Evolutionary conservation across 2,888 invertebrate genomes (phyloP).

Genomic region (Ctena decussata): DNA sequence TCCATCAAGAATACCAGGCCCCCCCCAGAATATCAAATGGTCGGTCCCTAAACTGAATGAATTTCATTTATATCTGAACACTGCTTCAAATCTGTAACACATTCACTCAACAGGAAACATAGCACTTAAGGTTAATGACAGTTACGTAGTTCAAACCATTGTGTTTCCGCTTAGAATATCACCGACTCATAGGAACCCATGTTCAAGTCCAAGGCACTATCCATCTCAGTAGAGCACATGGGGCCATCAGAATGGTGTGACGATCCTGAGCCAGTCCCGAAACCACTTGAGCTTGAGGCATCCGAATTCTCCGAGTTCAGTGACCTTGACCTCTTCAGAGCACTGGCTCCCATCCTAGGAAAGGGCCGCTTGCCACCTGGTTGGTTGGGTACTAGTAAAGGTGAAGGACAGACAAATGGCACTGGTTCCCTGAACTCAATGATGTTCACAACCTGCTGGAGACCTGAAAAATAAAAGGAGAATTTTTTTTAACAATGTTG

Average conservation of each 20-base stretch:
- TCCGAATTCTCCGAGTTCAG: slow-evolving; percentile 43
- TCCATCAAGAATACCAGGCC: too few species aligned
- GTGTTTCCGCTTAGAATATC: background rate
- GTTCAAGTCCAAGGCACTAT: background rate
- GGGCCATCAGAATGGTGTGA: slow-evolving; percentile 41
- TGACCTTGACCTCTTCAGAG: slow-evolving; percentile 37
- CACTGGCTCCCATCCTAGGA: slow-evolving; percentile 6
- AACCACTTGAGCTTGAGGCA: slow-evolving; percentile 53
- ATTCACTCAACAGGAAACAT: too few species aligned
- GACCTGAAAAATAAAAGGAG: slow-evolving; percentile 28
- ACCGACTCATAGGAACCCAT: background rate
- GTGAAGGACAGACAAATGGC: background rate
- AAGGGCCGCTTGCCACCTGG: background rate
- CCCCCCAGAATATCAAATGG: too few species aligned
- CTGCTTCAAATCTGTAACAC: too few species aligned
- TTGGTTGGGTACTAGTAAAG: background rate
- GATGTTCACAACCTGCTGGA: slow-evolving; percentile 26
- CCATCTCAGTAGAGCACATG: background rate
- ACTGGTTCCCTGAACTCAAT: background rate
- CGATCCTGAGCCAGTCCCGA: slow-evolving; percentile 38
- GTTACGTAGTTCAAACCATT: too few species aligned
- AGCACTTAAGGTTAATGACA: too few species aligned
- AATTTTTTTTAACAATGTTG: too few species aligned
- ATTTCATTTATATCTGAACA: too few species aligned
- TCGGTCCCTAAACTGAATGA: too few species aligned